Evolutionary conservation across 2,888 invertebrate species (phyloP), one percentile per base, ranked within the genome.

Genomic region (Synanthedon formicaeformis): DNA sequence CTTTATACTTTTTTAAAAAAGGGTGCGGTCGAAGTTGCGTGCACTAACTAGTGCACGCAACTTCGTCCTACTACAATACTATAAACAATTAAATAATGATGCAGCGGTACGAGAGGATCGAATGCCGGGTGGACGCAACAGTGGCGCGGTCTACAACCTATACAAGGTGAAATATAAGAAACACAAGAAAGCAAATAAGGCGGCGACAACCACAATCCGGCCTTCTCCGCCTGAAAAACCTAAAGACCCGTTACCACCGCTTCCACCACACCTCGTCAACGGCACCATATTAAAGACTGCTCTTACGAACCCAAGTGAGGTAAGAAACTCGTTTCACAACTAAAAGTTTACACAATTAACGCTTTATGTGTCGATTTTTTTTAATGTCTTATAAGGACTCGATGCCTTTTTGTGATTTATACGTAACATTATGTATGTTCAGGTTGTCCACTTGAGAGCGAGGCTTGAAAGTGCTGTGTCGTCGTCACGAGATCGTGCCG

Each of bases 81-180:
- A 27, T n/a, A n/a, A n/a, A 27, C 34, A 34, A 34, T 34, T 34
- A 34, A 34, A 34, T 34, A 52, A 50, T 50, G 65, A 71, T 69
- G 53, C 81, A 97, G 99, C 99, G 73, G 99, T 99, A 57, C 91
- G 99, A 68, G 99, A 99, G 82, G 99, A 99, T 83, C 91, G 99
- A 68, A 99, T 99, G 98, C 99, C 99, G n/a, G 99, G 99, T 48
- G 99, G 99, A 53, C 91, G 99, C 55, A 99, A 99, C 88, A 98
- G 98, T 66, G 98, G 98, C 61, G 98, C 98, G 60, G 98, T 99
- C 57, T 99, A 99, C 85, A 99, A 98, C 85, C 90, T 98, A 68
- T 99, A 99, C 89, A 99, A 99, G 92, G 97, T 98, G 52, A 98
- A 97, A 89, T 98, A 98, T 88, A 97, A 97, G 89, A 98, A 98